Evolutionary conservation across 2,797 vertebrate genomes (phyloP).

Genomic region (Sebastes variabilis): DNA sequence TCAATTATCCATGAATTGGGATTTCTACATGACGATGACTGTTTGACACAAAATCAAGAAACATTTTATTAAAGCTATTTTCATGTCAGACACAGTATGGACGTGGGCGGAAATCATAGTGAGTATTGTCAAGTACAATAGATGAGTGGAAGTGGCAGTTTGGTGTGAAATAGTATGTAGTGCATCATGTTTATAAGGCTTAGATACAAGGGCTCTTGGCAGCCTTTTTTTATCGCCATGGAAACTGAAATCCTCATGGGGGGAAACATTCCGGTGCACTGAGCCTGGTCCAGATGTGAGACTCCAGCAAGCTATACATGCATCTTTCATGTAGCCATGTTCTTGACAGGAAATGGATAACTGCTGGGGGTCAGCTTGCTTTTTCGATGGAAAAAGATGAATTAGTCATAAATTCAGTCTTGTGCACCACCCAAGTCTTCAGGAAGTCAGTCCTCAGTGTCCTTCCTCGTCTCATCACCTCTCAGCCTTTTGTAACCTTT

Average conservation of each 20-base stretch:
- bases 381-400: neutral
- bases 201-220: constrained; percentile 35
- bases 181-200: constrained; percentile 50
- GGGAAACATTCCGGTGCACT: constrained; percentile 40
- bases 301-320: constrained; percentile 32
- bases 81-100: constrained; percentile 13
- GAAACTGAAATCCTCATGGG: constrained; percentile 63
- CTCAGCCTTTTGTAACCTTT: neutral
- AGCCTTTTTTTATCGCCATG: constrained; percentile 74
- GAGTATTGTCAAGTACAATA: neutral
- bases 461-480: neutral
- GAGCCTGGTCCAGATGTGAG: constrained; percentile 62
- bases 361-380: neutral
- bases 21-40: neutral
- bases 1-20: neutral
- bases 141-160: constrained; percentile 35
- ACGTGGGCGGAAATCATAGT: neutral
- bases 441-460: neutral
- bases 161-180: constrained; percentile 27
- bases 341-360: neutral
- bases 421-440: neutral
- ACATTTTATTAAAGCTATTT: constrained; percentile 51
- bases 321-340: constrained; percentile 40
- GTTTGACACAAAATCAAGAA: constrained; percentile 17
- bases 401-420: constrained; percentile 21